A percentile compares a stretch with the other conserved stretches of the same genome.
Evolutionary conservation across 2,797 vertebrate species (phyloP).

Genomic region (Sebastes diploproa): DNA sequence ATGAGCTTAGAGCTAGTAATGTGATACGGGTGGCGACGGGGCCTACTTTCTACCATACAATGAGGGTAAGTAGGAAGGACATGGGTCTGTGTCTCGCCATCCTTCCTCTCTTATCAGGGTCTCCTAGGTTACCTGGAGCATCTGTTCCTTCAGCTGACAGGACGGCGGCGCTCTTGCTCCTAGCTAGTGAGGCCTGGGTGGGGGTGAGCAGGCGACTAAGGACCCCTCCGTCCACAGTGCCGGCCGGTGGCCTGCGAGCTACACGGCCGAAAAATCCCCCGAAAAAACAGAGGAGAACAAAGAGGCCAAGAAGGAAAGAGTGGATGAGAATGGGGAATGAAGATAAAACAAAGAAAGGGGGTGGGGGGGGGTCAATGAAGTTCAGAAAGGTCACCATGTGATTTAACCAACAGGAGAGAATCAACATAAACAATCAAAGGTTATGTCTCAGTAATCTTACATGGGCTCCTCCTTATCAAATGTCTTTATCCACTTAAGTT

Average conservation of each 20-base stretch:
- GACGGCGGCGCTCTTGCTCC: conserved; percentile 92
- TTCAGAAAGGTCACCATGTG: conserved; percentile 75
- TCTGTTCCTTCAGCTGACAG: conserved; percentile 89
- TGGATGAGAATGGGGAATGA: conserved; percentile 60
- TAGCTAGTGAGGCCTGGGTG: conserved; percentile 94
- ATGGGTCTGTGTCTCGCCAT: conserved; percentile 17
- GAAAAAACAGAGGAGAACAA: conserved; percentile 49
- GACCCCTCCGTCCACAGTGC: conserved; percentile 88
- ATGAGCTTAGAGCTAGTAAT: conserved; percentile 5
- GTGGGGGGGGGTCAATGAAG: conserved; percentile 12
- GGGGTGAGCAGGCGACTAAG: conserved; percentile 92
- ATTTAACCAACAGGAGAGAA: conserved; percentile 75
- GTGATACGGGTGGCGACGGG: neutral
- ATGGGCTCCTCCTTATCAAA: conserved; percentile 48
- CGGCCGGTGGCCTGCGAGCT: conserved; percentile 86
- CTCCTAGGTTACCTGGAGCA: conserved; percentile 88
- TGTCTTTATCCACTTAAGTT: conserved; percentile 19
- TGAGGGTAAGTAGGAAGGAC: neutral
- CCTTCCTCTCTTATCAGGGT: conserved; percentile 47
- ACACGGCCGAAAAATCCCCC: conserved; percentile 72
- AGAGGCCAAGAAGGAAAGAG: conserved; percentile 54
- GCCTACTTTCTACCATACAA: conserved; percentile 20
- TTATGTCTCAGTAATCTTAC: conserved; percentile 58
- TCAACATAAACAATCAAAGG: conserved; percentile 67
- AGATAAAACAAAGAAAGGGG: conserved; percentile 60